phyloP scores from a whole-genome alignment of 2,113 vertebrate species.

The Myrmophylax atrothorax region DNA sequence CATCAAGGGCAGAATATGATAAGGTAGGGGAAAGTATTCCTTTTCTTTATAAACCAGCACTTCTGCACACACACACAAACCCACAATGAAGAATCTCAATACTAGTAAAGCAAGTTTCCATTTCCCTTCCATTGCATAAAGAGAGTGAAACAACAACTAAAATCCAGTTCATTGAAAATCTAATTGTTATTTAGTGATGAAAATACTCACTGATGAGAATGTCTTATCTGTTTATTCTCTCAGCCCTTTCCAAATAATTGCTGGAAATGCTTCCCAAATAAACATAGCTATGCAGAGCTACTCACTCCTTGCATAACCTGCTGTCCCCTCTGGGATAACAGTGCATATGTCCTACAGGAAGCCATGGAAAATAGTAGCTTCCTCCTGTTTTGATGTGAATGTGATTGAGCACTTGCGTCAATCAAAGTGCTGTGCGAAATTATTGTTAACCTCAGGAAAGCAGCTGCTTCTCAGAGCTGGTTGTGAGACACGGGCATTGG shows the following conservation, averaged over 20 bases:
- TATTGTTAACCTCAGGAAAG: conserved; percentile 3
- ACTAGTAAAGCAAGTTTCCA: neutral
- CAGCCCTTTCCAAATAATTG: conserved; percentile 22
- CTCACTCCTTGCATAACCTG: conserved; percentile 16
- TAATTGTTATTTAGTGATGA: neutral
- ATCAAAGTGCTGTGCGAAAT: neutral
- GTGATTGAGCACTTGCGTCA: conserved; percentile 36
- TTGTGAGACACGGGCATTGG: neutral
- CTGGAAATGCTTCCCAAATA: conserved; percentile 50
- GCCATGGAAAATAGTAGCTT: conserved; percentile 49
- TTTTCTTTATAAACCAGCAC: neutral
- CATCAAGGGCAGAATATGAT: neutral
- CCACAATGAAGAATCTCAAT: neutral
- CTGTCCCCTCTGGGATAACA: conserved; percentile 29
- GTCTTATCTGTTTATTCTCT: conserved; percentile 8
- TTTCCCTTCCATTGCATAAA: neutral
- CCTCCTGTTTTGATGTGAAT: conserved; percentile 57
- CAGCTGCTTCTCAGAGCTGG: neutral
- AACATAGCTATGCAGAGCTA: neutral
- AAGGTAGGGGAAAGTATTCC: conserved; percentile 16
- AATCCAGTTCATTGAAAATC: neutral
- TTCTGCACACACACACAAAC: neutral
- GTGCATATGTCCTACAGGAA: conserved; percentile 55
- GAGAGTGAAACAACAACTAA: neutral
- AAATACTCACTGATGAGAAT: neutral